Evolutionary conservation across 2,888 invertebrate species (phyloP).

Genomic region (Schizaphis graminum): DNA sequence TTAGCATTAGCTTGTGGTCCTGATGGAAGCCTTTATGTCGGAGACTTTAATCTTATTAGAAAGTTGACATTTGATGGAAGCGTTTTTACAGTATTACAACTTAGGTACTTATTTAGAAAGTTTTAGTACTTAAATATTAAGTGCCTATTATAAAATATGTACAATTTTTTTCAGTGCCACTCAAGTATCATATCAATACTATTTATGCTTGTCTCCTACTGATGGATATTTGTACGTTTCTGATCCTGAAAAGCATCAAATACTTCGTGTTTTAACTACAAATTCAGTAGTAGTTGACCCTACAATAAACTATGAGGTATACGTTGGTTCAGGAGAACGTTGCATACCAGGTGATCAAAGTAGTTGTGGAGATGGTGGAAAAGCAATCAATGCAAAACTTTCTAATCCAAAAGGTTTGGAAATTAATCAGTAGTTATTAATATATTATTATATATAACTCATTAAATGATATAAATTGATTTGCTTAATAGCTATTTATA

Average conservation of each 20-base stretch:
- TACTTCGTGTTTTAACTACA: slow-evolving; percentile 82
- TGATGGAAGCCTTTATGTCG: slow-evolving; percentile 96
- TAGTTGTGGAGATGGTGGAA: slow-evolving; percentile 95
- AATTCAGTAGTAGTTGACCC: slow-evolving; percentile 85
- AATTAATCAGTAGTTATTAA: neutral
- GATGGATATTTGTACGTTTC: slow-evolving; percentile 97
- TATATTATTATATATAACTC: neutral
- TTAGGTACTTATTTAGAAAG: slow-evolving; percentile 76
- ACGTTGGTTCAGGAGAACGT: slow-evolving; percentile 91
- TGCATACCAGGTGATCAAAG: slow-evolving; percentile 95
- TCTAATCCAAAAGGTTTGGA: slow-evolving; percentile 92
- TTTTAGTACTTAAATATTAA: neutral
- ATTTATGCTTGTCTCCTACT: slow-evolving; percentile 94
- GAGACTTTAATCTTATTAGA: slow-evolving; percentile 95
- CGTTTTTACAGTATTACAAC: slow-evolving; percentile 88
- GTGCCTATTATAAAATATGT: neutral
- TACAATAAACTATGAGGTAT: slow-evolving; percentile 82
- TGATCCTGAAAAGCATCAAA: slow-evolving; percentile 93
- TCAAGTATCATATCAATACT: slow-evolving; percentile 97
- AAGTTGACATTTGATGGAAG: slow-evolving; percentile 90
- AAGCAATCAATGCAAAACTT: slow-evolving; percentile 90
- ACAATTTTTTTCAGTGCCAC: slow-evolving; percentile 80
- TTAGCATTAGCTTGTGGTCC: slow-evolving; percentile 94
- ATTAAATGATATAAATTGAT: neutral
- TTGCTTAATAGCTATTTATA: neutral